A percentile compares a stretch with the other conserved stretches of the same genome.
phyloP scores from a whole-genome alignment of 2,113 vertebrate species.

The Trematomus loennbergii region DNA sequence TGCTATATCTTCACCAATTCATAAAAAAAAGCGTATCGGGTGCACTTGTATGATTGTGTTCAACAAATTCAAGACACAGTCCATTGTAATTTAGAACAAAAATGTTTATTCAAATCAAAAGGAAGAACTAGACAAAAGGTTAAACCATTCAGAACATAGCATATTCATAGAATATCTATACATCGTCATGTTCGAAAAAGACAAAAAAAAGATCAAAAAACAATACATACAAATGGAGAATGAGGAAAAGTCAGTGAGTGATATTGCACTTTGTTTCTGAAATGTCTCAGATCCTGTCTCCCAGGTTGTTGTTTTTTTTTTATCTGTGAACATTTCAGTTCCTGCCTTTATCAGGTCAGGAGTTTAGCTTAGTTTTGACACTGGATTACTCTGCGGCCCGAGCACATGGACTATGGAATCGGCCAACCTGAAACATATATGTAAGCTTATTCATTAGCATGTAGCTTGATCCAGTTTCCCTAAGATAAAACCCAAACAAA shows the following conservation, averaged over 20 bases:
- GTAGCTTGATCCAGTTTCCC: conserved; percentile 69
- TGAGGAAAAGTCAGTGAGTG: conserved; percentile 92
- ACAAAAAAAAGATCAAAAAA: conserved; percentile 69
- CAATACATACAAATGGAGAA: conserved; percentile 91
- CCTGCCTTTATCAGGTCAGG: conserved; percentile 86
- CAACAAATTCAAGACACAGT: background rate
- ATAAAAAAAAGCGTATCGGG: too few relatives aligned
- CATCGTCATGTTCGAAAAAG: conserved; percentile 89
- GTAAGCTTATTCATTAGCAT: conserved; percentile 77
- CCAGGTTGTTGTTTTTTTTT: conserved; percentile 45
- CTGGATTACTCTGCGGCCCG: conserved; percentile 85
- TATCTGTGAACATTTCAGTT: conserved; percentile 82
- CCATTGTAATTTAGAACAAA: conserved; percentile 66
- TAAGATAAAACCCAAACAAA: conserved; percentile 63
- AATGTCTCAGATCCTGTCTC: conserved; percentile 90
- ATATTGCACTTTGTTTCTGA: conserved; percentile 99
- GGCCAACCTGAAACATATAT: conserved; percentile 83
- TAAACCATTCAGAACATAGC: conserved; percentile 91
- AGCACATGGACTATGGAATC: conserved; percentile 83
- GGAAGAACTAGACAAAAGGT: conserved; percentile 95
- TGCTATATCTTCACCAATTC: background rate
- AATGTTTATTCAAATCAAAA: conserved; percentile 88
- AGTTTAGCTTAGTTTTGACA: conserved; percentile 90
- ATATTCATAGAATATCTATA: conserved; percentile 94
- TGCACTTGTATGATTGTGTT: background rate